Evolutionary conservation across 1,140 invertebrate species (phyloP), one percentile per base, ranked within the genome.

Genomic region (Apis florea): DNA sequence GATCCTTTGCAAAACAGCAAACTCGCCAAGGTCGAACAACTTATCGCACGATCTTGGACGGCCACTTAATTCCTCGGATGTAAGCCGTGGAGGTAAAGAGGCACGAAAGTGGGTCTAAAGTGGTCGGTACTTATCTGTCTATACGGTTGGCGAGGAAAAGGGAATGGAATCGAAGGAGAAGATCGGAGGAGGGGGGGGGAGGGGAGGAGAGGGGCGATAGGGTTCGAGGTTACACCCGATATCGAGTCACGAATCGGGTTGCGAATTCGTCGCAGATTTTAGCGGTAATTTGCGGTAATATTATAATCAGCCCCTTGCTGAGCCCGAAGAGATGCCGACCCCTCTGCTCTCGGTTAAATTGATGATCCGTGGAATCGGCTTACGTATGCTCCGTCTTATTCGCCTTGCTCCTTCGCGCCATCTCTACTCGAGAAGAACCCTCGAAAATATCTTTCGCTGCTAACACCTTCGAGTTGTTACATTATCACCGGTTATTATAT

Each of bases 221-320:
- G 82, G 68, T 66, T 58, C 15, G 75, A 58, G 63, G 17, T 12
- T 54, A 54, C 73, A 73, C 31, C 86, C 75, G 72, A 86, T 84
- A 88, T 31, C 78, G 5, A 84, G 71, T 75, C 79, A 72, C 72
- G 79, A 82, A 69, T 83, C 76, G n/a, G n/a, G 72, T 85, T 71
- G 79, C 72, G 85, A 84, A 89, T 90, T 86, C 89, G 89, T 90
- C 84, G 89, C 87, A 88, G 83, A 58, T 82, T 90, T 90, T 83
- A 69, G 64, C 83, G 81, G 89, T 86, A 90, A 91, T 90, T 90
- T 91, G 79, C 86, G 85, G 84, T 90, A 91, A 90, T 90, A 91
- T 89, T 89, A 89, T 90, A 90, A 91, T 87, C 85, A 90, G 79
- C 75, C 81, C 84, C 76, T 90, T 86, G 87, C 84, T 84, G 81